A percentile compares a stretch with the other conserved stretches of the same genome.
phyloP scores from a whole-genome alignment of 2,797 vertebrate genomes.

The Centroberyx gerrardi region DNA sequence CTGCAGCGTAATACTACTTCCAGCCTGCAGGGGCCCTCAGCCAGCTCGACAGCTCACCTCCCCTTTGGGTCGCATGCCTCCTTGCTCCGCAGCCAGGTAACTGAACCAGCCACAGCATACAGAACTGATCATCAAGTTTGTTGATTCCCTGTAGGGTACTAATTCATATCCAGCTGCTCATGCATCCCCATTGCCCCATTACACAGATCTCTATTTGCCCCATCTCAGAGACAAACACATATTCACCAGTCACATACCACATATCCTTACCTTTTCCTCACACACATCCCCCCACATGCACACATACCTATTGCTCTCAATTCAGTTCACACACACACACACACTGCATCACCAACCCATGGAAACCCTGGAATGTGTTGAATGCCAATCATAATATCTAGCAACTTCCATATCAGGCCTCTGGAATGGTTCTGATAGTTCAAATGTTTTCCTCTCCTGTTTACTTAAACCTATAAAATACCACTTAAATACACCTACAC shows the following conservation, averaged over 20 bases:
- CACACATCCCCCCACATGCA: neutral
- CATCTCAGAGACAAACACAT: neutral
- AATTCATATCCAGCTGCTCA: neutral
- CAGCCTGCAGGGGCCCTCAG: slow-evolving; percentile 37
- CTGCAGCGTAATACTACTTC: slow-evolving; percentile 66
- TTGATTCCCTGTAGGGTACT: neutral
- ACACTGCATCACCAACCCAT: no score
- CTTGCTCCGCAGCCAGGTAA: slow-evolving; percentile 62
- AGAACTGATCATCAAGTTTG: neutral
- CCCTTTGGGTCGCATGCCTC: slow-evolving; percentile 23
- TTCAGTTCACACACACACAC: no score
- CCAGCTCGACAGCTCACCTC: slow-evolving; percentile 27
- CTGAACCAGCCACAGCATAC: slow-evolving; percentile 12
- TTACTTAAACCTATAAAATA: no score
- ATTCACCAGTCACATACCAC: neutral
- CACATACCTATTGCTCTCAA: neutral
- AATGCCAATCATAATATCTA: no score
- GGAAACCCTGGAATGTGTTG: no score
- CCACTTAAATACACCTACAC: no score
- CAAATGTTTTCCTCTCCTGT: no score
- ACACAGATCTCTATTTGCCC: neutral
- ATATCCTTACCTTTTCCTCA: neutral
- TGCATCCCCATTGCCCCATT: neutral
- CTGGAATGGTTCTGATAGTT: no score
- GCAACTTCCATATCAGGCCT: no score